Evolutionary conservation across 2,113 vertebrate species (phyloP).

Genomic region (Urocolius indicus): DNA sequence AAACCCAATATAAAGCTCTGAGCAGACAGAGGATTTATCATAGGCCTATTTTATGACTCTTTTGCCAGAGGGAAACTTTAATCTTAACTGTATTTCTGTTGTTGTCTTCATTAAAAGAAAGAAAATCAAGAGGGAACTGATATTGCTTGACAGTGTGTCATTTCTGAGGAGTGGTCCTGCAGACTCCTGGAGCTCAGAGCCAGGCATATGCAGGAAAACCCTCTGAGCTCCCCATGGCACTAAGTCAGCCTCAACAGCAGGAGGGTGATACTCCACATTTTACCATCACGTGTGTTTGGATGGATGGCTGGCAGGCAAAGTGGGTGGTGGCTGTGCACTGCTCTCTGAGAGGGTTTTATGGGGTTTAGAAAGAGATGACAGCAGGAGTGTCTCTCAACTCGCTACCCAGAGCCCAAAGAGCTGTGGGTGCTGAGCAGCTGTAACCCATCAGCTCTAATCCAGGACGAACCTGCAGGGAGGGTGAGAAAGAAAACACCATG

Average conservation of each 20-base stretch:
- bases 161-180: not conserved
- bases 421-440: not conserved
- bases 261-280: too few relatives aligned
- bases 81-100: not conserved
- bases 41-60: not conserved
- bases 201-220: not conserved
- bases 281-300: too few relatives aligned
- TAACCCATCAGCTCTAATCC: accelerated
- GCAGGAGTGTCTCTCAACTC: too few relatives aligned
- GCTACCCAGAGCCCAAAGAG: accelerated
- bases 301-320: too few relatives aligned
- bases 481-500: not conserved
- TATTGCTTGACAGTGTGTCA: not conserved
- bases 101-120: conserved; percentile 29
- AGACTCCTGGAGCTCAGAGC: accelerated
- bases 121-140: not conserved
- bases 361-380: too few relatives aligned
- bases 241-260: too few relatives aligned
- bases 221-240: too few relatives aligned
- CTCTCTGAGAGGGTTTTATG: too few relatives aligned
- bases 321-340: too few relatives aligned
- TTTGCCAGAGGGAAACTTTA: not conserved
- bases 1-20: not conserved
- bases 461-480: not conserved
- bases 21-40: not conserved